A percentile compares a stretch with the other conserved stretches of the same genome.
Conservation (phyloP, 2,888 invertebrate genomes). For the Diloba caeruleocephala region DNA sequence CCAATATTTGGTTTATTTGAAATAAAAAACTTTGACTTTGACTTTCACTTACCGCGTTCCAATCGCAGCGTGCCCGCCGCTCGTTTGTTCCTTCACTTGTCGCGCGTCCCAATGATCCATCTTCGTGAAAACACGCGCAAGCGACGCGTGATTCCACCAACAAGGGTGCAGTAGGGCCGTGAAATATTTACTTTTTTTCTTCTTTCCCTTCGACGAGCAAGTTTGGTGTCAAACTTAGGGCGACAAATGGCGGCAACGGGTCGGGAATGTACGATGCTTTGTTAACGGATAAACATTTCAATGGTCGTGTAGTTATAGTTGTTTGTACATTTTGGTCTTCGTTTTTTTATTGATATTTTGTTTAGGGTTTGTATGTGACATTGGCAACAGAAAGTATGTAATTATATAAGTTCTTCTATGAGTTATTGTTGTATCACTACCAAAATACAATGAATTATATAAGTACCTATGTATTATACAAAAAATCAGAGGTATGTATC, state of each 20-base stretch:
- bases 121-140: conserved; percentile 85
- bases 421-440: no score
- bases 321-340: conserved; percentile 44
- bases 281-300: conserved; percentile 62
- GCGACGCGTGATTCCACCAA: conserved; percentile 87
- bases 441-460: no score
- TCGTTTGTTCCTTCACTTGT: conserved; percentile 57
- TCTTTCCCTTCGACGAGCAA: conserved; percentile 68
- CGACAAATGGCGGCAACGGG: conserved; percentile 71
- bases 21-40: no score
- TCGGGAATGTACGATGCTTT: conserved; percentile 65
- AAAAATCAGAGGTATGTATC: no score
- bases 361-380: conserved; percentile 13
- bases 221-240: conserved; percentile 78
- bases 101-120: conserved; percentile 82
- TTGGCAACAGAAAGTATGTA: background rate
- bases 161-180: conserved; percentile 80
- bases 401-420: background rate
- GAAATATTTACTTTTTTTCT: conserved; percentile 83
- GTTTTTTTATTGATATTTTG: conserved; percentile 28
- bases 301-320: conserved; percentile 44
- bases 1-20: no score
- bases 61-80: conserved; percentile 53
- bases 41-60: background rate
- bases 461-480: no score